Evolutionary conservation across 1,140 invertebrate genomes (phyloP), one percentile per base, ranked within the genome.

Genomic region (Drosophila tsacasi): DNA sequence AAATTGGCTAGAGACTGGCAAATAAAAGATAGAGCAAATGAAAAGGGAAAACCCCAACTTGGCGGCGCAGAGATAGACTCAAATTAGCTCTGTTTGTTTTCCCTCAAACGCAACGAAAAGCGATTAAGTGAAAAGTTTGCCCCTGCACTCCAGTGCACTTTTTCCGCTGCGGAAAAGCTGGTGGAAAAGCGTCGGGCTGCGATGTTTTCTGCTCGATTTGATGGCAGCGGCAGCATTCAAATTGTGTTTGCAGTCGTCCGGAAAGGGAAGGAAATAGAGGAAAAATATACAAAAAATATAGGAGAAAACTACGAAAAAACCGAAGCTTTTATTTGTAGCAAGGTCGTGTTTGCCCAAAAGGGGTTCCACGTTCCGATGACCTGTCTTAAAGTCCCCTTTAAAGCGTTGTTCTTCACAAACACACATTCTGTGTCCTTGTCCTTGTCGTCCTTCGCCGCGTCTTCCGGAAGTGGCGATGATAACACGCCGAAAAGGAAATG

Each of bases 71-170:
- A 87, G 81, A 87, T 87, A 89, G 81, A 87, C 63, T 84, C 85
- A 90, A 89, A 89, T 89, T 89, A 89, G 81, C 81, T 84, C 68
- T 89, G 84, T 90, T 90, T 89, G 84, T 84, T 84, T 87, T 89
- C 77, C 65, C 78, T 81, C 59, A 72, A 89, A 84, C 77, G 85
- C 85, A 81, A 63, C 61, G 81, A 84, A 89, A 89, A 89, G 84
- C 85, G 84, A 89, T 89, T 89, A 89, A 89, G 85, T 89, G 84
- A 89, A 89, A 89, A 89, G 47, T 89, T 89, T 73, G 10, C 66
- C 49, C 64, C 49, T 37, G 46, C 37, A 17, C 10, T 57, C 15
- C 25, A 5, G 47, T 71, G 64, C 76, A 35, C 50, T 55, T 61
- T 50, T 42, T 23, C 32, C 9, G 15, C 47, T 54, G 30, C 37